A percentile compares a stretch with the other conserved stretches of the same genome.
phyloP scores from a whole-genome alignment of 1,140 invertebrate species.

The Pogonomyrmex barbatus region DNA sequence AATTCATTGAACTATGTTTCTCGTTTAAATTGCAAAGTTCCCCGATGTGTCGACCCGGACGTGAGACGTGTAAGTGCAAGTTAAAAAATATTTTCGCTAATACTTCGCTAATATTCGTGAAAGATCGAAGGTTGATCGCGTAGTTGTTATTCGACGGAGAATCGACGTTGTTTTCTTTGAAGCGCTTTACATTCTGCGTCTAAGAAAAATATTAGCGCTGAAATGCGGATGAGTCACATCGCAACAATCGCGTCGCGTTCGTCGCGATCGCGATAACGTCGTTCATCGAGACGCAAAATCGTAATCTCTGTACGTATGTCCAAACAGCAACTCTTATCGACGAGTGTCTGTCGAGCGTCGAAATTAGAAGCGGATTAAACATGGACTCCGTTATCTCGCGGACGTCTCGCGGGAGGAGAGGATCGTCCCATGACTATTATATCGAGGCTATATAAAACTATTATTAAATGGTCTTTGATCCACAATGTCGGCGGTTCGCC shows the following conservation, averaged over 20 bases:
- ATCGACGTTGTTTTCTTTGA: neutral
- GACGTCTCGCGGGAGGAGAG: neutral
- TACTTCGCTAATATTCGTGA: neutral
- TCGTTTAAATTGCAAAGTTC: neutral
- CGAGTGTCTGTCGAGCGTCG: neutral
- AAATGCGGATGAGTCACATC: constrained; percentile 20
- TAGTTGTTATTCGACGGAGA: neutral
- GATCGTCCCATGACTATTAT: neutral
- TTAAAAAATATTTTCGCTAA: neutral
- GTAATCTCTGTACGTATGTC: neutral
- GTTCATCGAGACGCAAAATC: constrained; percentile 28
- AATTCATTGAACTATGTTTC: neutral
- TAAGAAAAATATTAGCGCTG: neutral
- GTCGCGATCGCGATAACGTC: constrained; percentile 18
- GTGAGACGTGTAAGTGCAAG: neutral
- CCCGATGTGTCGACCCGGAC: neutral
- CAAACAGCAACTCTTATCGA: constrained; percentile 19
- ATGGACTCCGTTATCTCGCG: neutral
- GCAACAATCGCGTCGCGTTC: constrained; percentile 13
- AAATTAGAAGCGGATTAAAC: constrained; percentile 4
- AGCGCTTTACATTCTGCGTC: constrained; percentile 26
- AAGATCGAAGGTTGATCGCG: neutral
- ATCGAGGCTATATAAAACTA: constrained; percentile 21
- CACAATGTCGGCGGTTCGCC: neutral
- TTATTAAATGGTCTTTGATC: neutral